Evolutionary conservation across 2,113 vertebrate genomes (phyloP), one percentile per base, ranked within the genome.

Genomic region (Willisornis vidua): DNA sequence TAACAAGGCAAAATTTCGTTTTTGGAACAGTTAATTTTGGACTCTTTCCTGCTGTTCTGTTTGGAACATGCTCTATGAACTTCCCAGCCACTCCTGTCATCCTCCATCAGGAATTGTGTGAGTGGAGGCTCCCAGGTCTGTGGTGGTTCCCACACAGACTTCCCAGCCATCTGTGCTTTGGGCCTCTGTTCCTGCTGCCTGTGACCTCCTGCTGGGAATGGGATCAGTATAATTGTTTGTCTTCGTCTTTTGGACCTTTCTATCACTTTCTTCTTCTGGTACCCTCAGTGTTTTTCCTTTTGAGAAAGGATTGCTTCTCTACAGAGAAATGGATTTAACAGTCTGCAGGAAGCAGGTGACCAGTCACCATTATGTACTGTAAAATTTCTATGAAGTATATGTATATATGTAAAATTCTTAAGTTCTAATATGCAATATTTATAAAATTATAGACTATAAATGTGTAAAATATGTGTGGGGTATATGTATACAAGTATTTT

Each of bases 61-160:
- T 74, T 87, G 79, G 19, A 83, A 33, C 1, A 0, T 10, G 43
- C n/a, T 61, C 28, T 19, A 0, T 83, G 59, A 28, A 14, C 51
- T 82, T 83, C 55, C 54, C 49, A n/a, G 16, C 13, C 1, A 0
- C n/a, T n/a, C 22, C 19, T 5, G 5, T 9, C 4, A 1, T 39
- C 10, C 39, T 41, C 41, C 5, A 0, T 19, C 0, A 1, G 37
- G 58, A 65, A 20, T 22, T 0, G 5, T 1, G 9, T 49, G 65
- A 29, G 35, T 65, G 1, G 19, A 33, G 61, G 35, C 55, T 76
- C 15, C 68, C 6, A 6, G 31, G 2, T 71, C 25, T 4, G 16
- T 15, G 29, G 19, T 5, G 9, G 35, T 6, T 18, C 4, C 54
- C 1, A 0, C 35, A 5, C 0, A 3, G 35, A 14, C 5, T 28